These are phyloP conservation scores for Aphaenogaster rudis DNA, from an alignment of 1,140 invertebrate genomes.

Conservation along the genomic window DNA sequence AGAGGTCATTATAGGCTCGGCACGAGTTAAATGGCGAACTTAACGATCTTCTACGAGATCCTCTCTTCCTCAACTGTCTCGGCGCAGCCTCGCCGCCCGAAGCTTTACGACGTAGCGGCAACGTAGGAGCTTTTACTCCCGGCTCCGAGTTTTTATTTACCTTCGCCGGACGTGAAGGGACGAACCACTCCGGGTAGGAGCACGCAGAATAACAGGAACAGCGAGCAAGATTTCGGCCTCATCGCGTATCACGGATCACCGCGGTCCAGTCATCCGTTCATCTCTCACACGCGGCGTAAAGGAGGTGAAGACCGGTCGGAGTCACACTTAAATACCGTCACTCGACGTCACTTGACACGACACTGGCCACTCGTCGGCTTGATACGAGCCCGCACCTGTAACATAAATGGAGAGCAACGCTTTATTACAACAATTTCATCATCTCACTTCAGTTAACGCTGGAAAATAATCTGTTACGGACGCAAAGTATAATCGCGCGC, in stretches of 20 bases:
- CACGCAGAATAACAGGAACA: conserved; percentile 82
- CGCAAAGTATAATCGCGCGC: not conserved
- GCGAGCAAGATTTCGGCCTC: conserved; percentile 84
- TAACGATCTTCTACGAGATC: conserved; percentile 66
- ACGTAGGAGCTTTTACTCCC: conserved; percentile 38
- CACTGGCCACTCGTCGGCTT: conserved; percentile 35
- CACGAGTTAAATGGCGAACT: conserved; percentile 75
- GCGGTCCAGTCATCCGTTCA: conserved; percentile 80
- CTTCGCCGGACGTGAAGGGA: conserved; percentile 84
- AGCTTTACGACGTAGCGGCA: conserved; percentile 34
- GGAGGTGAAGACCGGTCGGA: not conserved
- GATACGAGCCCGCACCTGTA: conserved; percentile 59
- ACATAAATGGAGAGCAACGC: conserved; percentile 27
- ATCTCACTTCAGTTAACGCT: not conserved
- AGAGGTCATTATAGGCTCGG: conserved; percentile 72
- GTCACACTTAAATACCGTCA: conserved; percentile 12
- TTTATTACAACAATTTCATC: not conserved
- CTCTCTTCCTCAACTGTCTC: not conserved
- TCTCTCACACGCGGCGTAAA: conserved; percentile 54
- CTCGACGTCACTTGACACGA: conserved; percentile 32
- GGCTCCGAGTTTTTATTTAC: conserved; percentile 73
- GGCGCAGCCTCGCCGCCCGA: not conserved
- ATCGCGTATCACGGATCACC: conserved; percentile 74
- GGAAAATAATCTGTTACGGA: not conserved
- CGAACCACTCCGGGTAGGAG: conserved; percentile 80